Conservation (phyloP, 2,888 invertebrate genomes). For the Napeogenes sylphis region DNA sequence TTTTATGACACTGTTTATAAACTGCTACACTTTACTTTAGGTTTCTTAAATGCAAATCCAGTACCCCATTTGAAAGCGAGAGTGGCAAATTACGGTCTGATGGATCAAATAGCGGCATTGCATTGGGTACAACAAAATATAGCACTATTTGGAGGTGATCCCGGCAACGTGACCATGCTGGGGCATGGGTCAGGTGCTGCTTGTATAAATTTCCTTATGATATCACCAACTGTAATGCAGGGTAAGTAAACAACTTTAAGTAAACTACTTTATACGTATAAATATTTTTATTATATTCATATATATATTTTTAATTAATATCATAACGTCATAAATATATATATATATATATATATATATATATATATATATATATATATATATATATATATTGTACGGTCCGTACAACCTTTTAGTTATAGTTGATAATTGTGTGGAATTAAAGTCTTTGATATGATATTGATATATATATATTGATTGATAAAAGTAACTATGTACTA, state of each 20-base stretch:
- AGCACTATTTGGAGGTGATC: constrained; percentile 95
- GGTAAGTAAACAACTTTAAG: constrained; percentile 53
- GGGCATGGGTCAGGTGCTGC: constrained; percentile 99
- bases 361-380: too few relatives aligned
- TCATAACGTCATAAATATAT: too few relatives aligned
- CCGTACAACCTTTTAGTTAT: too few relatives aligned
- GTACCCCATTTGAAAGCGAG: constrained; percentile 90
- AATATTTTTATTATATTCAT: too few relatives aligned
- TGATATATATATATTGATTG: too few relatives aligned
- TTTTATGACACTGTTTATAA: background rate
- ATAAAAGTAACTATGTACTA: too few relatives aligned
- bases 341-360: too few relatives aligned
- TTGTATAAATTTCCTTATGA: constrained; percentile 97
- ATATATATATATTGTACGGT: too few relatives aligned
- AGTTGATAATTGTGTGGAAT: too few relatives aligned
- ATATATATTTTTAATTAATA: too few relatives aligned
- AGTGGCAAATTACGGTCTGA: constrained; percentile 96
- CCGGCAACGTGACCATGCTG: constrained; percentile 94
- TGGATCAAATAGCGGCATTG: constrained; percentile 97
- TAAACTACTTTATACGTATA: too few relatives aligned
- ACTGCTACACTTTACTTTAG: constrained; percentile 59
- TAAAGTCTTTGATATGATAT: too few relatives aligned
- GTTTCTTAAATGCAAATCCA: constrained; percentile 93
- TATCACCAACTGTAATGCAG: constrained; percentile 93
- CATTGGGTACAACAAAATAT: constrained; percentile 99